Evolutionary conservation across 1,140 invertebrate genomes (phyloP), one percentile per base, ranked within the genome.

Genomic region (Diabrotica undecimpunctata): DNA sequence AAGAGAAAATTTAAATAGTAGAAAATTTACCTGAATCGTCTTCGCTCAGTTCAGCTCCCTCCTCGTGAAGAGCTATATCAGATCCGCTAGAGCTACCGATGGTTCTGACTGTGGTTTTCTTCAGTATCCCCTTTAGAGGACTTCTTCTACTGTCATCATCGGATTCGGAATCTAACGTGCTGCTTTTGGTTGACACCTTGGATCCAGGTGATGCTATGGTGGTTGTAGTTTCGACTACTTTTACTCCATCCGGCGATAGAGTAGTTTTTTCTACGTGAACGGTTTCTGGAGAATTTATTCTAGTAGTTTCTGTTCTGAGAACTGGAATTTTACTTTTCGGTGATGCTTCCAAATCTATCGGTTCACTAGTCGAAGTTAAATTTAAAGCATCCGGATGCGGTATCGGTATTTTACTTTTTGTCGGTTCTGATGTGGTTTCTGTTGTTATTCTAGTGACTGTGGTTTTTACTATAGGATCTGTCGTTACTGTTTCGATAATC

Each of bases 21-120:
- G 51, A 38, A 54, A 54, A 62, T 12, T 60, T 77, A 79, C 78
- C 77, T 74, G 77, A 75, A 66, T 78, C 77, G 62, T 77, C 76
- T 36, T 79, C 78, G 65, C 79, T 80, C 50, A 79, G 67, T 70
- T 79, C 78, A 10, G 72, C 74, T 38, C 78, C 78, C 50, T 74
- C 84, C 78, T 87, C 85, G 76, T 87, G 85, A 41, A 87, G 79
- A 64, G 85, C 85, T 39, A 87, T 81, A 72, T 87, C 85, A 10
- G 85, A 86, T 36, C 84, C 85, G 73, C 85, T 86, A 60, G 85
- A 86, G 73, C 84, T 86, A 67, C 85, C 85, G 64, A 85, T 72
- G 9, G 83, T 84, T 83, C 84, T 61, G 83, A 85, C 72, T 81
- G 83, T 71, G 9, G 82, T 83, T 66, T 74, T 77, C 65, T 76